Base-by-base conservation (phyloP, 2,113 vertebrate genomes). In the Alligator mississippiensis region DNA sequence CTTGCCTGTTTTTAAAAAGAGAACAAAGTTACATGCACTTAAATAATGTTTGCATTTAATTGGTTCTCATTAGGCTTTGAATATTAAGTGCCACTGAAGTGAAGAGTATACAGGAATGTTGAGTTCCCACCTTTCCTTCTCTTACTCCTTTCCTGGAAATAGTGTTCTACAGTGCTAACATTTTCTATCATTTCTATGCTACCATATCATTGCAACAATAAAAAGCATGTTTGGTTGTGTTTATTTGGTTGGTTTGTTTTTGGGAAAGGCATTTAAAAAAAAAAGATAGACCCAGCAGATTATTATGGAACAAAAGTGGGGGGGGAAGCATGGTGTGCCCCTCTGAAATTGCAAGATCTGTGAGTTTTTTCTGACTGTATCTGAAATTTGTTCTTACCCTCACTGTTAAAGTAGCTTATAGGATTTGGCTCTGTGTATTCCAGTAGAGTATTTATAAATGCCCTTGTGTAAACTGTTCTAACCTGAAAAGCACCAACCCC, bases 31-130 rank as follows among this genome's bases (percentile, higher is more conserved):
- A 58, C 57, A 80, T 16, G 4, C 22, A 57, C 60, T 91, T 87
- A 88, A 92, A 47, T 90, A 86, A 86, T 14, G 24, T 85, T 85
- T 60, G 57, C 54, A 61, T 90, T 87, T 61, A 74, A 74, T 22
- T 82, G 81, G 87, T 80, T 22, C 86, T 77, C 93, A 96, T 92
- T 90, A 91, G 68, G 62, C 2, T 28, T 81, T 90, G 94, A 77
- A 87, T 66, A 62, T 60, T 88, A 93, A 91, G 28, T 63, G 62
- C 60, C 88, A 70, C 14, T 79, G 84, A 94, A 90, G 82, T 1
- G 9, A 89, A 95, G 7, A 1, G 0, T 64, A 81, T 38, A 47
- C 7, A 60, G 60, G 11, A 82, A n/a, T 57, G 80, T 3, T 55
- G 57, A 83, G 74, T 83, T 90, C 78, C 74, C 63, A 68, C 47